A percentile compares a stretch with the other conserved stretches of the same genome.
phyloP scores from a whole-genome alignment of 1,140 invertebrate genomes.

The Leptopilina clavipes region DNA sequence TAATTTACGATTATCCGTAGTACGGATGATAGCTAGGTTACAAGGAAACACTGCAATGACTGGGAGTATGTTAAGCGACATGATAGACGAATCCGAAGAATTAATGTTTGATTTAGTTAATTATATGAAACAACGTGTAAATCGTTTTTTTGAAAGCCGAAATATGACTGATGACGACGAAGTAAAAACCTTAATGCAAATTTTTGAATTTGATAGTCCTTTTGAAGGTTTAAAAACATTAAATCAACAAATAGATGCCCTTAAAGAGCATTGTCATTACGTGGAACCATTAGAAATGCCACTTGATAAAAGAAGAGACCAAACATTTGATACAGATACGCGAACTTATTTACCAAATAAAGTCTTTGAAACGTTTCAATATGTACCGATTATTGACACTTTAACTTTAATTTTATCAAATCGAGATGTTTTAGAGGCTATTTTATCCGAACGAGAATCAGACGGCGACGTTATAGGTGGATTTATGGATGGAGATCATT shows the following conservation, averaged over 20 bases:
- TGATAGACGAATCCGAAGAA: slow-evolving; percentile 34
- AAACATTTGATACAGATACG: slow-evolving; percentile 27
- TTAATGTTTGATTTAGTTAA: slow-evolving; percentile 6
- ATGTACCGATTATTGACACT: slow-evolving; percentile 20
- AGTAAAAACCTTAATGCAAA: not conserved
- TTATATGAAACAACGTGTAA: not conserved
- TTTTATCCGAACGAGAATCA: slow-evolving; percentile 20
- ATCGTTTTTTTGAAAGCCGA: not conserved
- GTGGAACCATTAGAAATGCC: slow-evolving; percentile 5
- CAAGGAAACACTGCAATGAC: slow-evolving; percentile 37
- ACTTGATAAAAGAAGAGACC: slow-evolving; percentile 15
- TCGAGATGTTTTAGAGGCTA: not conserved
- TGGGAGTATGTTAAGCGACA: not conserved
- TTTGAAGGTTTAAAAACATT: slow-evolving; percentile 21
- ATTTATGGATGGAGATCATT: slow-evolving; percentile 37
- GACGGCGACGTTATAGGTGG: not conserved
- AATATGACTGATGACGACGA: not conserved
- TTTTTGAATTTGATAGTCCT: slow-evolving; percentile 38
- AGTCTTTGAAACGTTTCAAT: slow-evolving; percentile 36
- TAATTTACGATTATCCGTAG: slow-evolving; percentile 9
- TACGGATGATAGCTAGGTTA: slow-evolving; percentile 22
- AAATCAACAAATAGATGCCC: slow-evolving; percentile 16
- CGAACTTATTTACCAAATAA: not conserved
- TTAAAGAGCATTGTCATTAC: not conserved
- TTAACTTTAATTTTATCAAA: slow-evolving; percentile 32